Evolutionary conservation across 2,888 invertebrate genomes (phyloP).

Genomic region (Drosophila greeni): DNA sequence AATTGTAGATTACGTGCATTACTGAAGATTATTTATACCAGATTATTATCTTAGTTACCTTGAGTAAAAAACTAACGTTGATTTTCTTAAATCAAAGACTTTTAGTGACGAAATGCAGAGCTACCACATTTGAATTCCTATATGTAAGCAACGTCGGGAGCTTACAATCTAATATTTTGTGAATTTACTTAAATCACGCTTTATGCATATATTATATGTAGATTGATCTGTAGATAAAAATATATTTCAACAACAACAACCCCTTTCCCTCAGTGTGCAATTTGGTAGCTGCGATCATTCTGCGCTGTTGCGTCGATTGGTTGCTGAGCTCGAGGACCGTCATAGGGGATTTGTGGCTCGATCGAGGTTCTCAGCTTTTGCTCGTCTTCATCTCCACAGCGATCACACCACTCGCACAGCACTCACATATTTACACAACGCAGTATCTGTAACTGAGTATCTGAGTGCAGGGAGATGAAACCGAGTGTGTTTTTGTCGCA

Average conservation of each 20-base stretch:
- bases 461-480: conserved; percentile 40
- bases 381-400: conserved; percentile 64
- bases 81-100: background rate
- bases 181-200: too few relatives aligned
- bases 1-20: background rate
- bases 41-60: background rate
- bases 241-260: too few relatives aligned
- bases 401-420: conserved; percentile 55
- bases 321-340: conserved; percentile 57
- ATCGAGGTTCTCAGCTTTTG: conserved; percentile 46
- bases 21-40: background rate
- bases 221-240: too few relatives aligned
- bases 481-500: conserved; percentile 71
- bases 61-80: too few relatives aligned
- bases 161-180: too few relatives aligned
- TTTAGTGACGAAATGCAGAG: background rate
- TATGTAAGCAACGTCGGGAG: too few relatives aligned
- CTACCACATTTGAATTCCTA: too few relatives aligned
- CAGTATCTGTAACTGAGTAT: conserved; percentile 10
- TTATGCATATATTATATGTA: too few relatives aligned
- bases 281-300: conserved; percentile 48
- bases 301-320: conserved; percentile 38
- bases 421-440: conserved; percentile 25
- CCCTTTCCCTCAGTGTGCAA: background rate
- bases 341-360: conserved; percentile 50